A percentile compares a stretch with the other conserved stretches of the same genome.
These are phyloP conservation scores for Pseudorhombus dupliciocellatus DNA, from an alignment of 2,113 vertebrate genomes.

Conservation along the genomic window DNA sequence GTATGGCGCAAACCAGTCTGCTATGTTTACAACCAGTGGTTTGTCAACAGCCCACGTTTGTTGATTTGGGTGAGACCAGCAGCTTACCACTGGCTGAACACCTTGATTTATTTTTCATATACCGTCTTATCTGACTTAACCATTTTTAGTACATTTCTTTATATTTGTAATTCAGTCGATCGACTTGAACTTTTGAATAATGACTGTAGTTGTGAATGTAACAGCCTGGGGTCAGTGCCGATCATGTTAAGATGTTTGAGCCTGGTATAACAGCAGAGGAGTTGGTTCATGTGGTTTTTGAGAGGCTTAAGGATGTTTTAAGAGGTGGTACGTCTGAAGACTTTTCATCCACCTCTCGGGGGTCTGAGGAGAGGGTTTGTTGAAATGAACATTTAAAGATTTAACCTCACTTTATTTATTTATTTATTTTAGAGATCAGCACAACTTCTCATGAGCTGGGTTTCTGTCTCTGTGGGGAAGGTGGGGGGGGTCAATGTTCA, in stretches of 20 bases:
- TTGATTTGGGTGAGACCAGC: not conserved
- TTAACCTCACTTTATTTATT: not conserved
- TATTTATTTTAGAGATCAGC: not conserved
- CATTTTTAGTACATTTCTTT: not conserved
- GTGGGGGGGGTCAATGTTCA: not conserved
- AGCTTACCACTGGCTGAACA: slow-evolving; percentile 21
- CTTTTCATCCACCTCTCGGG: not conserved
- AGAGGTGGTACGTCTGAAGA: not conserved
- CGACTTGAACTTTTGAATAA: too few relatives aligned
- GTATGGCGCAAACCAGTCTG: not conserved
- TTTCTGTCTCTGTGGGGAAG: slow-evolving; percentile 27
- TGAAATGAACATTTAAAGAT: slow-evolving; percentile 2
- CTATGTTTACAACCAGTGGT: not conserved
- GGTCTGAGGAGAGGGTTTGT: not conserved
- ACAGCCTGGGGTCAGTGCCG: too few relatives aligned
- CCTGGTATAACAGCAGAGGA: not conserved
- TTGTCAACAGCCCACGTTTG: slow-evolving; percentile 6
- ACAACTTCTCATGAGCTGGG: slow-evolving; percentile 1
- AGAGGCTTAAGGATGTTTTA: not conserved
- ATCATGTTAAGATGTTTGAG: not conserved
- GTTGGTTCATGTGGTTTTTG: not conserved
- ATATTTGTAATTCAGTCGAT: not conserved
- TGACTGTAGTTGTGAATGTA: too few relatives aligned
- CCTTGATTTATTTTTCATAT: slow-evolving; percentile 24
- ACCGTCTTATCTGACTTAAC: not conserved